phyloP scores from a whole-genome alignment of 1,140 invertebrate species.

The Cotesia chilonis region DNA sequence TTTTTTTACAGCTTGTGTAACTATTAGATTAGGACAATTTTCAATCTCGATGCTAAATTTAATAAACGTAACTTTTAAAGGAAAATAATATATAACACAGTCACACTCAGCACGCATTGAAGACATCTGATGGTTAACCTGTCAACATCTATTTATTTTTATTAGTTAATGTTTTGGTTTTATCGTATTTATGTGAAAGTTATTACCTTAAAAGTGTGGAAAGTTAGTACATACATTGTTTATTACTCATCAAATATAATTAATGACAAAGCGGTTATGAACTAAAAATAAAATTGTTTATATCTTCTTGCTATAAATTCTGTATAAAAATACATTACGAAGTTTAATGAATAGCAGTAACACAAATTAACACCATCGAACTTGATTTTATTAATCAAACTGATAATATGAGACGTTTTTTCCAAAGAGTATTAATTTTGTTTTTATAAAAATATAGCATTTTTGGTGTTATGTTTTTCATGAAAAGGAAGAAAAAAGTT shows the following conservation, averaged over 20 bases:
- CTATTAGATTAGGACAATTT: constrained; percentile 76
- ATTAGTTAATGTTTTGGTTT: constrained; percentile 50
- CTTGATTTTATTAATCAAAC: neutral
- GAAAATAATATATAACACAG: constrained; percentile 69
- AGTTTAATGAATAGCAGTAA: too few relatives aligned
- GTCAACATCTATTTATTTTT: constrained; percentile 64
- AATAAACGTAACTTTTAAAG: constrained; percentile 49
- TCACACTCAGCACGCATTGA: constrained; percentile 87
- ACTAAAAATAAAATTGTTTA: too few relatives aligned
- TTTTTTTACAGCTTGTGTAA: constrained; percentile 80
- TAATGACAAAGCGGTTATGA: too few relatives aligned
- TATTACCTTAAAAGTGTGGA: neutral
- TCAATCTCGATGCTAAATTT: constrained; percentile 64
- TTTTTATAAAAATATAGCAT: too few relatives aligned
- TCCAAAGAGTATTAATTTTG: too few relatives aligned
- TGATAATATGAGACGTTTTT: neutral
- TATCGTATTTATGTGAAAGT: constrained; percentile 13
- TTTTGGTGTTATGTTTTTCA: too few relatives aligned
- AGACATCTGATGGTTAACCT: constrained; percentile 87
- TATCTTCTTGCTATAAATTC: too few relatives aligned
- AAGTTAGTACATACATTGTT: too few relatives aligned
- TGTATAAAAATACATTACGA: too few relatives aligned
- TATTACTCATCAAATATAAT: too few relatives aligned
- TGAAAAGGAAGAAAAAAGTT: too few relatives aligned
- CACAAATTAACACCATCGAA: too few relatives aligned